phyloP scores from a whole-genome alignment of 2,797 vertebrate genomes.

The Lophotriccus pileatus region DNA sequence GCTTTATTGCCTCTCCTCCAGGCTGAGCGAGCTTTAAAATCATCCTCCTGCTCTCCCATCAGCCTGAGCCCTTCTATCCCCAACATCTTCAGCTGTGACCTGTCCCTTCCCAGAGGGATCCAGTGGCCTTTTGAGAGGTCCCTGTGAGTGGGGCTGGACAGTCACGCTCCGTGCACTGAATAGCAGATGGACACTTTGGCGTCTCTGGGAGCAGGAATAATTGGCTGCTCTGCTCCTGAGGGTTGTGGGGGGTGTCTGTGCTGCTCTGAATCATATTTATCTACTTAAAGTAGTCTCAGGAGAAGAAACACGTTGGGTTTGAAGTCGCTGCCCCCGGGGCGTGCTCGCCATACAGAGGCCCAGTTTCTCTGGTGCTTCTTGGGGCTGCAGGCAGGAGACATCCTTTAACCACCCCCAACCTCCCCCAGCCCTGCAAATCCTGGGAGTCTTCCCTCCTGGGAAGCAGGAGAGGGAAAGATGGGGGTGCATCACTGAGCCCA shows the following conservation, averaged over 20 bases:
- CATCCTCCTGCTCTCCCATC: neutral
- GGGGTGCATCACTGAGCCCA: no score
- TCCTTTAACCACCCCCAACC: neutral
- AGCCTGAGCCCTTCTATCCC: neutral
- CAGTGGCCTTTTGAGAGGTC: neutral
- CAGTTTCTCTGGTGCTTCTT: neutral
- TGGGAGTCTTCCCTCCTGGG: neutral
- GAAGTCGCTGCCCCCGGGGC: neutral
- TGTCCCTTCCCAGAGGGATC: neutral
- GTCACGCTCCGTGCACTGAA: neutral
- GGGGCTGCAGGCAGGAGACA: neutral
- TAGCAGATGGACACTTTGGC: neutral
- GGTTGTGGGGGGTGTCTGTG: neutral
- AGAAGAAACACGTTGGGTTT: constrained; percentile 12
- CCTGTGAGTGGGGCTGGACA: neutral
- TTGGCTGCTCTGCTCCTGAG: neutral
- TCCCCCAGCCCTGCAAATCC: neutral
- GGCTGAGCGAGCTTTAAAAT: neutral
- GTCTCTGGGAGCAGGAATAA: constrained; percentile 5
- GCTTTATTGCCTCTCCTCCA: constrained; percentile 5
- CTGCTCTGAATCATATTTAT: neutral
- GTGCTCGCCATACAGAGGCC: neutral
- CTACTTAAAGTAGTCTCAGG: constrained; percentile 14
- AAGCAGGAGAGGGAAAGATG: neutral
- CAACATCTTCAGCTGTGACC: neutral